Evolutionary conservation across 2,113 vertebrate genomes (phyloP), one percentile per base, ranked within the genome.

Genomic region (Pipa parva): DNA sequence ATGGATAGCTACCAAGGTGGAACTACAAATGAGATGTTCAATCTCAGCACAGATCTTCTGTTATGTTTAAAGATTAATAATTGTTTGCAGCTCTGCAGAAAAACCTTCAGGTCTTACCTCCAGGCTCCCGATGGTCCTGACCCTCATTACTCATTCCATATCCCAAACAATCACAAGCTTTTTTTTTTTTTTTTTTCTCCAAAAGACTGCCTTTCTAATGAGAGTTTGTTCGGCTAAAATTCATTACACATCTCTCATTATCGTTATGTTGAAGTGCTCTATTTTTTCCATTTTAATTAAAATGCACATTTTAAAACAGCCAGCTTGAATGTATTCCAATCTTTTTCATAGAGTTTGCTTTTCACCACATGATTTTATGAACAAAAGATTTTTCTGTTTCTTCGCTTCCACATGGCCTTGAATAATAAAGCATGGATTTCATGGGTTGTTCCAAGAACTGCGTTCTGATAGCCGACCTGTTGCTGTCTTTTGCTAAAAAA

Each of bases 271-370:
- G 72, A 82, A 78, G 59, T 2, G 73, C 59, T 75, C 63, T 72
- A 75, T 67, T 79, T 78, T n/a, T n/a, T 77, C 70, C 79, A 77
- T 50, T 76, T 74, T 80, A 80, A 85, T 84, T 83, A 80, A 83
- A 81, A 86, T 76, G 70, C 72, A 76, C 73, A 74, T 78, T 80
- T 80, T 39, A 80, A 84, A 68, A 5, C 66, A 54, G 66, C 66
- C 58, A 70, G 61, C 57, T 70, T 70, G 57, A 60, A 70, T 54
- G 57, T 59, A 54, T 60, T 60, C 57, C 48, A 61, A 25, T 45
- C 57, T 70, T 54, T 70, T 54, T 54, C 48, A 52, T 45, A 39
- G 45, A 59, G 33, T 70, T 70, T 39, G 46, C 66, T 70, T 42
- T 59, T 48, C 33, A 37, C 49, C 17, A 15, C 49, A 61, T 61